Evolutionary conservation across 2,113 vertebrate genomes (phyloP).

Genomic region (Myiozetetes cayanensis): DNA sequence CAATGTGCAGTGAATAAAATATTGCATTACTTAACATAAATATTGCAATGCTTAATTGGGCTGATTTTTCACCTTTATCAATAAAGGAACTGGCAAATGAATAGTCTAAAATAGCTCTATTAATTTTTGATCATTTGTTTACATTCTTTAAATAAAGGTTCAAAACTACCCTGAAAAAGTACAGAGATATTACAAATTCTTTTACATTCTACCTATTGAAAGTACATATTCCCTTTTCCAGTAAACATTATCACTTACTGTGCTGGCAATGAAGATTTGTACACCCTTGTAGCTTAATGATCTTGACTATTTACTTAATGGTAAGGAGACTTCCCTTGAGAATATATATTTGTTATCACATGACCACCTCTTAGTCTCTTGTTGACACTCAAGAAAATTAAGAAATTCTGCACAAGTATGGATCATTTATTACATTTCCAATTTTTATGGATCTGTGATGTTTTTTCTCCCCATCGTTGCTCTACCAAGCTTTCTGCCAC

Average conservation of each 20-base stretch:
- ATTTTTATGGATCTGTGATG: neutral
- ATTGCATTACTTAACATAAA: neutral
- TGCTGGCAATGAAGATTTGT: neutral
- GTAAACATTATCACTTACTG: neutral
- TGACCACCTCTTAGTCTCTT: neutral
- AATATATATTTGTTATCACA: neutral
- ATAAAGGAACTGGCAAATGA: neutral
- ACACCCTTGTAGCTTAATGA: neutral
- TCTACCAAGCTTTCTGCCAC: rapidly evolving
- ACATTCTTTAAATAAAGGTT: neutral
- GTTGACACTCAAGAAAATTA: neutral
- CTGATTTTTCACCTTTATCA: neutral
- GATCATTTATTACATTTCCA: neutral
- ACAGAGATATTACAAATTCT: neutral
- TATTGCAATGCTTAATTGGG: neutral
- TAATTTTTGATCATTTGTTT: neutral
- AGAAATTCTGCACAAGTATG: neutral
- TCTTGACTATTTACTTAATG: neutral
- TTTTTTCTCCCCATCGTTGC: neutral
- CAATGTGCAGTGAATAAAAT: neutral
- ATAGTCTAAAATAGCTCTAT: neutral
- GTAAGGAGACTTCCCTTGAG: neutral
- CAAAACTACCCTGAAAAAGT: neutral
- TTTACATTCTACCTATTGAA: neutral
- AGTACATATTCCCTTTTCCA: neutral